Percentiles rank a stretch among this genome's conserved stretches.
Conservation (phyloP, 1,140 invertebrate species). For the Penaeus chinensis region DNA sequence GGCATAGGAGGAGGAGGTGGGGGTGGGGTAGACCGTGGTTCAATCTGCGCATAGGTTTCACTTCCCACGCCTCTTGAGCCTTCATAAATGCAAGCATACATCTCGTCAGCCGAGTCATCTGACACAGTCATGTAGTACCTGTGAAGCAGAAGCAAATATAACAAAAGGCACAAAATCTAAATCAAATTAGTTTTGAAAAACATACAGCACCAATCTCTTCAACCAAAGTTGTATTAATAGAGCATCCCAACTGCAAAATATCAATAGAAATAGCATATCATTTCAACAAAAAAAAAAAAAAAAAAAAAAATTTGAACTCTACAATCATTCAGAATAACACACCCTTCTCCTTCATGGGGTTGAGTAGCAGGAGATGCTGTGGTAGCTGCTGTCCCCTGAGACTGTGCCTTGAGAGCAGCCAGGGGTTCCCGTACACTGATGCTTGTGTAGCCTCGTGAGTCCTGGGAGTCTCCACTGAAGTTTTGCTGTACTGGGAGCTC, state of each 20-base stretch:
- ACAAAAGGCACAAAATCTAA: neutral
- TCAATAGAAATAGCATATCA: no score
- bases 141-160: conserved; percentile 23
- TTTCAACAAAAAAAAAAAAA: neutral
- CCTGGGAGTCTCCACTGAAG: conserved; percentile 71
- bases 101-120: conserved; percentile 77
- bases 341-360: conserved; percentile 75
- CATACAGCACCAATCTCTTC: no score
- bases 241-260: no score
- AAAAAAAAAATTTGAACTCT: neutral
- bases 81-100: conserved; percentile 90
- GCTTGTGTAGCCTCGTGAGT: conserved; percentile 90
- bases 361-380: conserved; percentile 82
- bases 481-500: conserved; percentile 54
- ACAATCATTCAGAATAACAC: neutral
- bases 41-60: conserved; percentile 89
- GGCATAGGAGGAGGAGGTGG: conserved; percentile 50
- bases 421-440: conserved; percentile 90
- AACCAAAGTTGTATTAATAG: no score
- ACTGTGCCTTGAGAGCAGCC: conserved; percentile 73
- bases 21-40: conserved; percentile 73
- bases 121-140: conserved; percentile 65
- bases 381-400: conserved; percentile 77
- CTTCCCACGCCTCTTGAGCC: conserved; percentile 81
- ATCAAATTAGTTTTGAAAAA: neutral